Percentiles rank a stretch among this genome's conserved stretches.
phyloP scores from a whole-genome alignment of 2,888 invertebrate genomes.

The Plagiodera versicolora region DNA sequence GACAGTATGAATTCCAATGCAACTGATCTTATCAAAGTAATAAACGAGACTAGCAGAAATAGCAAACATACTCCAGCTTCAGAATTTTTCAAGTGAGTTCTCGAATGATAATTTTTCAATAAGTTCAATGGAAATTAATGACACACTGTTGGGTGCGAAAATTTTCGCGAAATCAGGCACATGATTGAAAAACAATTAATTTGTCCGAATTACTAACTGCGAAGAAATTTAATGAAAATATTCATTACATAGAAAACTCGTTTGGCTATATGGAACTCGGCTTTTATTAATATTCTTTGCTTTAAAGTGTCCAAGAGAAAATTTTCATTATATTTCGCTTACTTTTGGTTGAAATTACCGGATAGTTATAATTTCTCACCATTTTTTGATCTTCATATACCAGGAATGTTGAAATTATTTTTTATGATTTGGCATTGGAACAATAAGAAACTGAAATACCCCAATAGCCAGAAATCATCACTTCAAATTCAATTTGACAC shows the following conservation, averaged over 20 bases:
- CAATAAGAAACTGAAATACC: too few species aligned
- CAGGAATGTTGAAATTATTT: neutral
- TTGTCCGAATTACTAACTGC: too few species aligned
- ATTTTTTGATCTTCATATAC: too few species aligned
- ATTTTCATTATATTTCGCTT: neutral
- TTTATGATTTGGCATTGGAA: too few species aligned
- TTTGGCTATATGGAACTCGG: neutral
- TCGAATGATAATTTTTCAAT: neutral
- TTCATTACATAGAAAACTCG: conserved; percentile 1
- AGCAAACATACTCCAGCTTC: conserved; percentile 72
- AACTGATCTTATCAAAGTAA: conserved; percentile 40
- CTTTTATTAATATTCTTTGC: neutral
- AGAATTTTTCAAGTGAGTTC: conserved; percentile 75
- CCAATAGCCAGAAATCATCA: too few species aligned
- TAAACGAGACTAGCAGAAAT: conserved; percentile 51
- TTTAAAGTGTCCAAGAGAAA: neutral
- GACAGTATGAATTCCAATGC: conserved; percentile 51
- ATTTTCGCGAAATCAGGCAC: too few species aligned
- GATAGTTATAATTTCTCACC: neutral
- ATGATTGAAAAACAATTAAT: neutral
- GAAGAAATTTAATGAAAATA: too few species aligned
- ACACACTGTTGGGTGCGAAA: too few species aligned
- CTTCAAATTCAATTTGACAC: too few species aligned
- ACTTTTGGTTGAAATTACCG: neutral
- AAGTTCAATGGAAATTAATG: neutral